phyloP scores from a whole-genome alignment of 92 coral and sea anemone genomes.

The Micromussa lordhowensis region DNA sequence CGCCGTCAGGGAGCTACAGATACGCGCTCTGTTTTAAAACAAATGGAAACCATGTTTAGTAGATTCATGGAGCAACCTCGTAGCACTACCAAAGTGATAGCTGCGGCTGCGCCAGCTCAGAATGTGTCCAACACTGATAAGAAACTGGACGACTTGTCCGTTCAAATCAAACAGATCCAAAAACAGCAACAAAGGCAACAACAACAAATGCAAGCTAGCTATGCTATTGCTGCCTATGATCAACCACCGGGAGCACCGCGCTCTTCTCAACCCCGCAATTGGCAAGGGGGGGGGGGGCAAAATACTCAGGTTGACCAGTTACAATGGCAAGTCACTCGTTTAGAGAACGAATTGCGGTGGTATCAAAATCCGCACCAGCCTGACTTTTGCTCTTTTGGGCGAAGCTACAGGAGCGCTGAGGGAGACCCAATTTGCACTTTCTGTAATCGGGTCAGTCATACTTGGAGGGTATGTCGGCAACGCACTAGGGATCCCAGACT shows the following conservation, averaged over 20 bases:
- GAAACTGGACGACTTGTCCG: neutral
- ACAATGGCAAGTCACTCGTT: neutral
- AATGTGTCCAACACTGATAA: neutral
- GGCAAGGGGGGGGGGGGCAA: neutral
- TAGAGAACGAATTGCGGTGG: neutral
- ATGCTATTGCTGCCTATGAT: neutral
- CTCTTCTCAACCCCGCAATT: neutral
- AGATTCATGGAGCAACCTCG: neutral
- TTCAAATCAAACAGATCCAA: neutral
- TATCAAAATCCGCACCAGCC: slow-evolving; percentile 1
- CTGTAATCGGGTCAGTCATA: neutral
- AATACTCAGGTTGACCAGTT: neutral
- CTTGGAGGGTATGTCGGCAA: neutral
- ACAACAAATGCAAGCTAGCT: too few species aligned
- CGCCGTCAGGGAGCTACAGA: neutral
- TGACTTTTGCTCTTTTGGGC: neutral
- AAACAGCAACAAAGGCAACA: neutral
- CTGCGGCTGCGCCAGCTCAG: neutral
- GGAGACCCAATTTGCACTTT: neutral
- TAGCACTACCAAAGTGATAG: neutral
- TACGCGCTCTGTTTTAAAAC: neutral
- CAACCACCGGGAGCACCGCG: neutral
- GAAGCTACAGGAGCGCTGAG: neutral
- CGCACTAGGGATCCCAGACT: neutral
- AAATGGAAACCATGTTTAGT: neutral